Conservation (phyloP, 2,113 vertebrate species). For the Gopherus flavomarginatus region DNA sequence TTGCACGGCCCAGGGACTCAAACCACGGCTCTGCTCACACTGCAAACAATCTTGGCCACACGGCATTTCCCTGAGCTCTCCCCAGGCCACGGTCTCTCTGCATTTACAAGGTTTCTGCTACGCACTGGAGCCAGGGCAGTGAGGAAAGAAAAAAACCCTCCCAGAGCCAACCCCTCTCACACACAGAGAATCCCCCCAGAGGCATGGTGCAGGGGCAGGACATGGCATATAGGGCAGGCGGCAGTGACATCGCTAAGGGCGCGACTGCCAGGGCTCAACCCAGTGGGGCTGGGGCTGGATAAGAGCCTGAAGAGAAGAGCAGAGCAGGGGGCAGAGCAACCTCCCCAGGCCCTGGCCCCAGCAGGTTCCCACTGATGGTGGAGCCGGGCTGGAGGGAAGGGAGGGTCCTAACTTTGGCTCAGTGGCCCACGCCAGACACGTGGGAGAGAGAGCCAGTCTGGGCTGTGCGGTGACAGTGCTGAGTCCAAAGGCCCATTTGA, state of each 20-base stretch:
- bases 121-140: accelerated
- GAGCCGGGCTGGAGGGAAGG: not conserved
- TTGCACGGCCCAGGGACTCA: too few relatives aligned
- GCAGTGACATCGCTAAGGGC: too few relatives aligned
- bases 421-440: accelerated
- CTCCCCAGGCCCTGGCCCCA: not conserved
- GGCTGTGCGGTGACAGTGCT: not conserved
- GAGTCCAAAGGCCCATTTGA: not conserved
- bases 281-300: too few relatives aligned
- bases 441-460: not conserved
- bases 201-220: too few relatives aligned
- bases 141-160: not conserved
- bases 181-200: not conserved
- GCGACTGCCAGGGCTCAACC: not conserved
- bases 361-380: accelerated
- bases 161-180: accelerated
- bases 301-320: too few relatives aligned
- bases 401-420: not conserved
- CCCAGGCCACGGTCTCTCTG: too few relatives aligned
- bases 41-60: too few relatives aligned
- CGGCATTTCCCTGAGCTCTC: too few relatives aligned
- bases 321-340: not conserved
- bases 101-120: too few relatives aligned
- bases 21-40: too few relatives aligned
- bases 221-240: accelerated